Evolutionary conservation across 2,888 invertebrate species (phyloP), one percentile per base, ranked within the genome.

Genomic region (Phragmatobia fuliginosa): DNA sequence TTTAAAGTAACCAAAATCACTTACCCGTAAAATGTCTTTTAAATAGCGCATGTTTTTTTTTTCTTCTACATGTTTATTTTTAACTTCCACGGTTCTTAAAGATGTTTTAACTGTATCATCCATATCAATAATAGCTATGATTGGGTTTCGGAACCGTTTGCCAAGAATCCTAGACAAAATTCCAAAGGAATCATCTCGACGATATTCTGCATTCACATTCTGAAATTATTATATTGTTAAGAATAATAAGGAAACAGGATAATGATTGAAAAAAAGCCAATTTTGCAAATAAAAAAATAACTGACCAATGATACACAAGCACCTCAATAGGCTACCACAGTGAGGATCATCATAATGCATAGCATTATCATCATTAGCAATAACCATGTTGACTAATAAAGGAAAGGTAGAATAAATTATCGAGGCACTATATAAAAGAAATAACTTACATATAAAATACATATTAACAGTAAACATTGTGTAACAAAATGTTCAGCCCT

Each of bases 371-470:
- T n/a, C n/a, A n/a, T n/a, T n/a, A n/a, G n/a, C n/a, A n/a, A n/a
- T n/a, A n/a, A n/a, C n/a, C n/a, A n/a, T n/a, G n/a, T n/a, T n/a
- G n/a, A n/a, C n/a, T n/a, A n/a, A n/a, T n/a, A n/a, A n/a, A n/a
- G n/a, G n/a, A n/a, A n/a, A n/a, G n/a, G n/a, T n/a, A n/a, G n/a
- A n/a, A n/a, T n/a, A n/a, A n/a, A n/a, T n/a, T n/a, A n/a, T n/a
- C n/a, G n/a, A n/a, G n/a, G n/a, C n/a, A n/a, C n/a, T n/a, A n/a
- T n/a, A 45, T 1, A 33, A 21, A 36, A 36, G 38, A 2, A 31
- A 14, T 25, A 56, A 71, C 68, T 71, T 66, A 71, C 71, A 18
- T 66, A 49, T 33, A 32, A 58, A 16, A 63, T 31, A 25, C 16
- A 38, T 32, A 66, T 52, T 41, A 62, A 33, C 25, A 70, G 4